Conservation (phyloP, 1,140 invertebrate genomes). For the Bombus breviceps region DNA sequence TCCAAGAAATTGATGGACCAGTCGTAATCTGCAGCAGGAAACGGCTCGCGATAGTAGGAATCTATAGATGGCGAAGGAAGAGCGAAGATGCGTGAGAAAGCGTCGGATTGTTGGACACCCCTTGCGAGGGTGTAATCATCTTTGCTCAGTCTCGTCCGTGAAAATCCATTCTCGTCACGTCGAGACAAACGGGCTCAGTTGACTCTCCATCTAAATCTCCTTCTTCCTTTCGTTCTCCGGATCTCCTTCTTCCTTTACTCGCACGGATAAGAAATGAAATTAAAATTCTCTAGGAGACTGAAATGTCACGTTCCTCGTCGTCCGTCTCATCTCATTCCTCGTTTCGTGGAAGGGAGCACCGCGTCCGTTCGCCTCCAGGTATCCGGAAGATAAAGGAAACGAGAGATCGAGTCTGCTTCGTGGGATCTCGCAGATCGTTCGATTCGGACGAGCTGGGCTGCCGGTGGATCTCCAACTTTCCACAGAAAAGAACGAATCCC, state of each 20-base stretch:
- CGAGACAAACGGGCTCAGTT: slow-evolving; percentile 55
- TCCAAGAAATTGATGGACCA: not conserved
- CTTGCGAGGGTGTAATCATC: slow-evolving; percentile 52
- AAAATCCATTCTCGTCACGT: slow-evolving; percentile 57
- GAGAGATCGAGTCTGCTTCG: not conserved
- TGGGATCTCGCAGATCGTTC: not conserved
- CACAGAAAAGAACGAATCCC: not conserved
- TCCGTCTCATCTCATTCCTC: slow-evolving; percentile 18
- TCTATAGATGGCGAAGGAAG: not conserved
- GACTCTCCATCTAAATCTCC: slow-evolving; percentile 56
- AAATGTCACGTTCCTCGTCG: slow-evolving; percentile 56
- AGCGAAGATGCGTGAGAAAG: slow-evolving; percentile 22
- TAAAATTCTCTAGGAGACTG: slow-evolving; percentile 59
- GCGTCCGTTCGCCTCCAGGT: slow-evolving; percentile 5
- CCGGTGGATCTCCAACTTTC: not conserved
- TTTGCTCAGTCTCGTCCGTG: slow-evolving; percentile 45
- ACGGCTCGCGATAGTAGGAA: not conserved
- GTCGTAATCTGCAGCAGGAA: not conserved
- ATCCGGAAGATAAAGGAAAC: slow-evolving; percentile 7
- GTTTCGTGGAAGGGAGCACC: not conserved
- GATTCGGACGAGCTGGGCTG: not conserved
- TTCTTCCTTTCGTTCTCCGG: not conserved
- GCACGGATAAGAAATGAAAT: slow-evolving; percentile 57
- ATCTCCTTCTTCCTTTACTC: not conserved
- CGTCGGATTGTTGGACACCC: slow-evolving; percentile 25